Evolutionary conservation across 2,888 invertebrate species (phyloP).

Genomic region (Rhagophthalmus giganteus): DNA sequence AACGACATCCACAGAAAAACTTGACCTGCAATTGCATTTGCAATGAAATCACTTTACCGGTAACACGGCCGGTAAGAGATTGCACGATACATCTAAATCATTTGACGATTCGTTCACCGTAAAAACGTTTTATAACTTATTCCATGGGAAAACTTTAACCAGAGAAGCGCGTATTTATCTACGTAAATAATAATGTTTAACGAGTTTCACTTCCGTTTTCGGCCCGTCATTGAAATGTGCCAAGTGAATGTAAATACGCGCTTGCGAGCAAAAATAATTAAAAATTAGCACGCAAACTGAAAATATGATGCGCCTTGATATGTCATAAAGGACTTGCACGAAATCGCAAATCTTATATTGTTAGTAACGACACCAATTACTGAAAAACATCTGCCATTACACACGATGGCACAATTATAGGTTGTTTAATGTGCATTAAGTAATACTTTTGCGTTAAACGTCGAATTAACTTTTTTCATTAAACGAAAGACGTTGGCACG

Average conservation of each 20-base stretch:
- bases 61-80: slow-evolving; percentile 13
- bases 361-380: slow-evolving; percentile 23
- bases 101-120: not conserved
- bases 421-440: slow-evolving; percentile 17
- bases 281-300: slow-evolving; percentile 15
- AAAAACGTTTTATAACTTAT: slow-evolving; percentile 2
- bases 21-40: slow-evolving; percentile 13
- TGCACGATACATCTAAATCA: slow-evolving; percentile 21
- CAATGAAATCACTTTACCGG: slow-evolving; percentile 19
- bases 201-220: slow-evolving; percentile 12
- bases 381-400: slow-evolving; percentile 23
- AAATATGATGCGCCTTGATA: slow-evolving; percentile 15
- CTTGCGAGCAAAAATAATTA: slow-evolving; percentile 17
- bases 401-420: slow-evolving; percentile 21
- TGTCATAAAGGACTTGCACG: slow-evolving; percentile 17
- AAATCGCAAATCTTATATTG: slow-evolving; percentile 23
- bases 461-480: slow-evolving; percentile 10
- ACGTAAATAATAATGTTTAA: slow-evolving; percentile 1
- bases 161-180: no score
- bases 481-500: slow-evolving; percentile 1
- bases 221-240: slow-evolving; percentile 21
- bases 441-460: slow-evolving; percentile 14
- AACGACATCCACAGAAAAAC: slow-evolving; percentile 4
- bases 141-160: not conserved
- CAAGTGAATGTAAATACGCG: slow-evolving; percentile 15